These are phyloP conservation scores for Euzetes globulus DNA, from an alignment of 2,888 invertebrate genomes.

Conservation along the genomic window DNA sequence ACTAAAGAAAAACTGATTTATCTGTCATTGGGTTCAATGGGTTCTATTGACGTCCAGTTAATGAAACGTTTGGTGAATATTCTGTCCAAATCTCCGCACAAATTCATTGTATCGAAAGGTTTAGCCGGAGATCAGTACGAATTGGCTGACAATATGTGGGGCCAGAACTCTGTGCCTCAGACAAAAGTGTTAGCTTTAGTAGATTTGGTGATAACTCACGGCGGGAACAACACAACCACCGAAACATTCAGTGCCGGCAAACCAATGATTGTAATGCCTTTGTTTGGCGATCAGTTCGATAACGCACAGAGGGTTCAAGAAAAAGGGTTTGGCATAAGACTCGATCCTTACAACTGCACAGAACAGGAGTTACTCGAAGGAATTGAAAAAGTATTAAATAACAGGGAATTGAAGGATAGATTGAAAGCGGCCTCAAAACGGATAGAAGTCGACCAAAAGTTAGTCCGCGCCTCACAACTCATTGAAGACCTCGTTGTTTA, in stretches of 20 bases:
- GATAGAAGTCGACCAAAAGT: too few species aligned
- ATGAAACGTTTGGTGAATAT: constrained; percentile 27
- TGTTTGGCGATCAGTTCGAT: constrained; percentile 31
- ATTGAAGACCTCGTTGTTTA: too few species aligned
- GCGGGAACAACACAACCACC: constrained; percentile 30
- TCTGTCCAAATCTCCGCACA: constrained; percentile 16
- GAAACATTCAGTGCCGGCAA: constrained; percentile 28
- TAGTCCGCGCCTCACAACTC: too few species aligned
- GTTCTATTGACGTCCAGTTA: constrained; percentile 3
- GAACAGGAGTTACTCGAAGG: constrained; percentile 7
- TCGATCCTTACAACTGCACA: constrained; percentile 13
- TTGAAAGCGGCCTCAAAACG: too few species aligned
- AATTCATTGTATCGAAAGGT: constrained; percentile 33
- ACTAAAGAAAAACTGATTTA: constrained; percentile 29
- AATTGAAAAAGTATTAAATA: too few species aligned
- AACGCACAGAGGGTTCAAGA: constrained; percentile 33
- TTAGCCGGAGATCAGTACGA: not conserved
- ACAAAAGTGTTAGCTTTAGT: constrained; percentile 18
- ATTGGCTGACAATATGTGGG: constrained; percentile 30
- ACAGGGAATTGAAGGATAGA: too few species aligned
- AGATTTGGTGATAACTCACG: constrained; percentile 33
- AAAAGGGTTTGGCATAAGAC: constrained; percentile 22
- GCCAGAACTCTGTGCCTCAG: constrained; percentile 24
- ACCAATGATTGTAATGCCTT: constrained; percentile 33
- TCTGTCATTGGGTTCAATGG: constrained; percentile 34